These are phyloP conservation scores for Scrobipalpa atriplicella DNA, from an alignment of 2,888 invertebrate genomes.

Conservation along the genomic window DNA sequence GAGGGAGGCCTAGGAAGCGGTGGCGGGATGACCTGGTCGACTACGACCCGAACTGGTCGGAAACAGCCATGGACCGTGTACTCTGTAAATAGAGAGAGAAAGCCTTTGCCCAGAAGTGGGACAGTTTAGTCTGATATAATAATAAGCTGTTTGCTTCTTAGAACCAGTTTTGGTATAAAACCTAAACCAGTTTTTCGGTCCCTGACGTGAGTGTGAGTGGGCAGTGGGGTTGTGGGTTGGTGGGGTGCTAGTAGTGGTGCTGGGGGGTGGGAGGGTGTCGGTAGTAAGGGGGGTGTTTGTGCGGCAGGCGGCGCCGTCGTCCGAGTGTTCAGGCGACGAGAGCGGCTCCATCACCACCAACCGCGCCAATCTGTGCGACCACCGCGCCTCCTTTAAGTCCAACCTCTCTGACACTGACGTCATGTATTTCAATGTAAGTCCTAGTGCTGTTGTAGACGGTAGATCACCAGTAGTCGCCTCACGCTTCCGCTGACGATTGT, in stretches of 20 bases:
- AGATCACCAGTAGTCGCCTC: conserved; percentile 40
- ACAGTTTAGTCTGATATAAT: no score
- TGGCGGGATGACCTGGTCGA: no score
- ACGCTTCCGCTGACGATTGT: conserved; percentile 43
- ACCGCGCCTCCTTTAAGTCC: conserved; percentile 91
- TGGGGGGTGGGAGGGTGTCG: conserved; percentile 24
- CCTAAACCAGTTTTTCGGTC: neutral
- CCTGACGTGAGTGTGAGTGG: neutral
- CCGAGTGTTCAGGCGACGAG: conserved; percentile 84
- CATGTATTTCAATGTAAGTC: conserved; percentile 93
- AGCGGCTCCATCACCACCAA: conserved; percentile 92
- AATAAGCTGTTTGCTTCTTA: no score
- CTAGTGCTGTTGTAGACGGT: conserved; percentile 48
- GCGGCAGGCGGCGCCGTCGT: conserved; percentile 85
- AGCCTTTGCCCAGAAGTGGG: no score
- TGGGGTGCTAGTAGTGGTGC: conserved; percentile 16
- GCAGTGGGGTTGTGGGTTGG: conserved; percentile 1
- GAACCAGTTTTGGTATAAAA: no score
- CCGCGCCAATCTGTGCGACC: conserved; percentile 88
- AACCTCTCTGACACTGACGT: conserved; percentile 97
- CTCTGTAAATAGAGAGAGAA: no score
- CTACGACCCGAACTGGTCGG: no score
- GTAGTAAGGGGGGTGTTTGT: conserved; percentile 45
- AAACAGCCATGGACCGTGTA: no score
- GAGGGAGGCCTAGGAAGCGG: no score